phyloP scores from a whole-genome alignment of 2,888 invertebrate genomes.

The Dasypogon diadema region DNA sequence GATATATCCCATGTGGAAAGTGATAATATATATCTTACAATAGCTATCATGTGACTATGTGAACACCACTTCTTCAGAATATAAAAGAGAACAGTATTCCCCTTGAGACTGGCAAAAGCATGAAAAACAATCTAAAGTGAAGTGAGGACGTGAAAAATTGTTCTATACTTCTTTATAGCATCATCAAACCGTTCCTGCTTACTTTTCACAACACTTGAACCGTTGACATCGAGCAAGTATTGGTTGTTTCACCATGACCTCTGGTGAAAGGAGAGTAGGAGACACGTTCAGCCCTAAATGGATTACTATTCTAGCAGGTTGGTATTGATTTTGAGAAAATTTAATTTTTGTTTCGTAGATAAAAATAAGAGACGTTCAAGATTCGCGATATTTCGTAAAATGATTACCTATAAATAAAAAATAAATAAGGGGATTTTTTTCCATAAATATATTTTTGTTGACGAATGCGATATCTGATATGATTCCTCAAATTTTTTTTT shows the following conservation, averaged over 20 bases:
- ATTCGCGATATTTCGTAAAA: slow-evolving; percentile 4
- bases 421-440: not conserved
- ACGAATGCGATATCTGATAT: slow-evolving; percentile 25
- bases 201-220: slow-evolving; percentile 24
- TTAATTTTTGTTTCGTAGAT: not conserved
- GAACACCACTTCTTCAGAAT: slow-evolving; percentile 1
- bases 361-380: slow-evolving; percentile 13
- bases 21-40: not conserved
- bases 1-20: not conserved
- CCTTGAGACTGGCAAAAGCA: slow-evolving; percentile 4
- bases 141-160: slow-evolving; percentile 39
- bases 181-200: slow-evolving; percentile 6
- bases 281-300: slow-evolving; percentile 40
- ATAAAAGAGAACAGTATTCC: slow-evolving; percentile 1
- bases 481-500: slow-evolving; percentile 16
- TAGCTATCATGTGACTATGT: slow-evolving; percentile 31
- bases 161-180: slow-evolving; percentile 4
- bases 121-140: slow-evolving; percentile 30
- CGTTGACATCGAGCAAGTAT: slow-evolving; percentile 11
- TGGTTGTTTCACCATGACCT: slow-evolving; percentile 33
- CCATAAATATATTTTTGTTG: not conserved
- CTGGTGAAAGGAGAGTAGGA: slow-evolving; percentile 3
- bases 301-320: slow-evolving; percentile 46
- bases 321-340: slow-evolving; percentile 31
- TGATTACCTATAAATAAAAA: not conserved